Conservation (phyloP, 2,888 invertebrate genomes). For the Dichetophora obliterata region DNA sequence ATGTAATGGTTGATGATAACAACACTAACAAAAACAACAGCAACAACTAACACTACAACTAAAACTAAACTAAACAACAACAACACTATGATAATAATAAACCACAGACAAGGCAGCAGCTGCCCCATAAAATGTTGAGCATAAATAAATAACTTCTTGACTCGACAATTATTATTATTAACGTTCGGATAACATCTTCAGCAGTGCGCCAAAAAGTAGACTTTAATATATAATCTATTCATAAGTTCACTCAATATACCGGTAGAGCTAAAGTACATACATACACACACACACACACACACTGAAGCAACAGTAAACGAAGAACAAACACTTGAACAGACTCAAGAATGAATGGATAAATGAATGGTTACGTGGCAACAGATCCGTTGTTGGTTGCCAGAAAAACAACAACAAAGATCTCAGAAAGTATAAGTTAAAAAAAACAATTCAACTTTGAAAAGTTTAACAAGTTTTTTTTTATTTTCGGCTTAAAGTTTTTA, state of each 20-base stretch:
- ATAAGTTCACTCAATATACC: not conserved
- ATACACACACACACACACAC: no score
- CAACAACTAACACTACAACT: not conserved
- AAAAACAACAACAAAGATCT: no score
- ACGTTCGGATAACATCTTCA: not conserved
- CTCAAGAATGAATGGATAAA: no score
- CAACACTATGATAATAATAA: not conserved
- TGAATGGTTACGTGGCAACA: no score
- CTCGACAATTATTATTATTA: constrained; percentile 3
- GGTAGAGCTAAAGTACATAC: not conserved
- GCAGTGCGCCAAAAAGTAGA: not conserved
- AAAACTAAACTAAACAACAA: not conserved
- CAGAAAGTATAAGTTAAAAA: no score
- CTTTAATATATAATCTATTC: not conserved
- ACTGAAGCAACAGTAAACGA: not conserved
- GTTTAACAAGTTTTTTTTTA: no score
- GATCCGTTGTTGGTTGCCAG: no score
- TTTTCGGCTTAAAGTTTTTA: no score
- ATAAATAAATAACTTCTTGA: not conserved
- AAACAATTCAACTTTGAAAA: no score
- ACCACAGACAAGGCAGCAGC: not conserved
- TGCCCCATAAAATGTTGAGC: not conserved
- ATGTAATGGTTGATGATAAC: not conserved
- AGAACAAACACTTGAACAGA: no score
- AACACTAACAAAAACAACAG: not conserved